phyloP scores from a whole-genome alignment of 1,140 invertebrate genomes.

The Copidosoma floridanum region DNA sequence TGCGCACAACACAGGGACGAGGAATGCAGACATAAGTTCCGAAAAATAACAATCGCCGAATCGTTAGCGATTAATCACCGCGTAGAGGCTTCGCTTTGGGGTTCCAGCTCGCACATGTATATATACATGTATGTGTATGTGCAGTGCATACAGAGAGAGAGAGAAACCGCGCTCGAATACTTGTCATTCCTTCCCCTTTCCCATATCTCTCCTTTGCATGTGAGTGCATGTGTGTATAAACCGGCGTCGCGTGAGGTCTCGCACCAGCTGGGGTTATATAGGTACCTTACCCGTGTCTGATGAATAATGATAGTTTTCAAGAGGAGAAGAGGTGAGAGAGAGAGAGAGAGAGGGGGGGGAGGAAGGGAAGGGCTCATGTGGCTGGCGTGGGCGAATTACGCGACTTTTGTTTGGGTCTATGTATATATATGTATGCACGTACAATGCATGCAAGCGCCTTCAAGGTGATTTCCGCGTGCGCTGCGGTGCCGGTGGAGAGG shows the following conservation, averaged over 20 bases:
- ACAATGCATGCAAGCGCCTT: no score
- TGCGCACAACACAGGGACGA: background rate
- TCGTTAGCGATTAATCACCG: constrained; percentile 33
- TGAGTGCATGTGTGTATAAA: no score
- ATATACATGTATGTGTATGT: no score
- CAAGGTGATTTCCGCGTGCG: constrained; percentile 30
- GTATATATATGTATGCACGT: background rate
- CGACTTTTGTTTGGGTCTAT: background rate
- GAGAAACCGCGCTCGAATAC: no score
- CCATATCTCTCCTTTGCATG: no score
- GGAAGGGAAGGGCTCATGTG: background rate
- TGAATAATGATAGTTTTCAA: constrained; percentile 41
- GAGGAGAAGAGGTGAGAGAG: background rate
- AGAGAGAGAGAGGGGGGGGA: constrained; percentile 23
- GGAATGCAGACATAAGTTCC: constrained; percentile 17
- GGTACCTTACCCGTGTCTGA: no score
- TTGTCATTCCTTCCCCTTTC: no score
- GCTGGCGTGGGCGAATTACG: constrained; percentile 11
- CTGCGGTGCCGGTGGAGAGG: no score
- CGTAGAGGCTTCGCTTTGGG: constrained; percentile 6
- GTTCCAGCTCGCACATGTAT: no score
- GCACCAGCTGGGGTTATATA: no score
- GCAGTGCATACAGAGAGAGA: no score
- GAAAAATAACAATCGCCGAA: constrained; percentile 25
- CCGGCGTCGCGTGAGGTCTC: constrained; percentile 38